A percentile compares a stretch with the other conserved stretches of the same genome.
Conservation (phyloP, 1,140 invertebrate species). For the Lucilia cuprina region DNA sequence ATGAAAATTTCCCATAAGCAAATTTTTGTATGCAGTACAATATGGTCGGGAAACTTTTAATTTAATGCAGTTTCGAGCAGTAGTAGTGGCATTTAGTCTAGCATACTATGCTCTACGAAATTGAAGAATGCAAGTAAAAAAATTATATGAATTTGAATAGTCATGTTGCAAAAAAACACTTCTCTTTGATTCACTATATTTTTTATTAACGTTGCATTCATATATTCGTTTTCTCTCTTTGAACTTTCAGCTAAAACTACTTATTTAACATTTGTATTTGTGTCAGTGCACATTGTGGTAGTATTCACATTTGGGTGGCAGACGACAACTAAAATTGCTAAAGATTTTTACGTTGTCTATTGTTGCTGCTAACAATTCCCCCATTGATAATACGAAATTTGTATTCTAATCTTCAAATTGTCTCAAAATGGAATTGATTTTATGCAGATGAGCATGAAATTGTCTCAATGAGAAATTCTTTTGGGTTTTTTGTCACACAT, state of each 20-base stretch:
- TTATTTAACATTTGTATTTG: slow-evolving; percentile 4
- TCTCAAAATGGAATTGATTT: slow-evolving; percentile 64
- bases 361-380: slow-evolving; percentile 42
- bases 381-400: slow-evolving; percentile 61
- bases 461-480: slow-evolving; percentile 54
- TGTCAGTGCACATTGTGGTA: neutral
- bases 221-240: neutral
- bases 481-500: neutral
- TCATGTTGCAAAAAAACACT: slow-evolving; percentile 12
- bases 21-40: neutral
- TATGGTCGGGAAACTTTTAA: neutral
- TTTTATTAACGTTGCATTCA: neutral
- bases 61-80: neutral
- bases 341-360: neutral
- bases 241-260: neutral
- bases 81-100: neutral
- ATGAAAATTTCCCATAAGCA: neutral
- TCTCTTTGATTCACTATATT: neutral
- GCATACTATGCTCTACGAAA: neutral
- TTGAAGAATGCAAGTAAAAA: neutral
- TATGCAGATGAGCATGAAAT: slow-evolving; percentile 63
- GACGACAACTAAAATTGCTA: neutral
- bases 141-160: slow-evolving; percentile 12
- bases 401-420: slow-evolving; percentile 63
- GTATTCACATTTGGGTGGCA: neutral